Evolutionary conservation across 92 coral and sea anemone genomes (phyloP).

Genomic region (Parazoanthus atlanticus): DNA sequence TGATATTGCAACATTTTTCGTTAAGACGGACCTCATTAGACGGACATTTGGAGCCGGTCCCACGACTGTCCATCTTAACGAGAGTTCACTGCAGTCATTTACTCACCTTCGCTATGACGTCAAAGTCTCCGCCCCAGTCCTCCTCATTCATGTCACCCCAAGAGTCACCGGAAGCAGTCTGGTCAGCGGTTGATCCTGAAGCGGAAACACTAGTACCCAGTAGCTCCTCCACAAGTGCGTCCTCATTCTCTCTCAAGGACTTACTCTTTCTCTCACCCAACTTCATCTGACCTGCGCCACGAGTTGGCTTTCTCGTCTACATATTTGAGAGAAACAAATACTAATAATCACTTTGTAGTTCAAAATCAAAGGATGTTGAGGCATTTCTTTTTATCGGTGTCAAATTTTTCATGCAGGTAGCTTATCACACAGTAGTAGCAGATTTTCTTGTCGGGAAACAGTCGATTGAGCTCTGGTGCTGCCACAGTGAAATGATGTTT

Average conservation of each 20-base stretch:
- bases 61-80: too few species aligned
- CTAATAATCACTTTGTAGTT: background rate
- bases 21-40: too few species aligned
- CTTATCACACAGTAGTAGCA: too few species aligned
- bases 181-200: slow-evolving; percentile 25
- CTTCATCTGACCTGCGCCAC: slow-evolving; percentile 31
- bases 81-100: too few species aligned
- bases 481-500: too few species aligned
- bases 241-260: slow-evolving; percentile 30
- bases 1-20: too few species aligned
- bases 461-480: too few species aligned
- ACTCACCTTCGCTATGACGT: slow-evolving; percentile 31
- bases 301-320: slow-evolving; percentile 21
- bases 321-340: background rate
- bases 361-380: background rate
- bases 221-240: slow-evolving; percentile 46
- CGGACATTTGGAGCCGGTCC: too few species aligned
- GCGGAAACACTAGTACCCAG: slow-evolving; percentile 39
- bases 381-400: background rate
- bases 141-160: slow-evolving; percentile 40
- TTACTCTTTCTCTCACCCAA: slow-evolving; percentile 44
- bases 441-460: too few species aligned
- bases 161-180: slow-evolving; percentile 33
- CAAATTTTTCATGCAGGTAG: too few species aligned
- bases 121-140: slow-evolving; percentile 66